Evolutionary conservation across 2,888 invertebrate species (phyloP).

Genomic region (Tuta absoluta): DNA sequence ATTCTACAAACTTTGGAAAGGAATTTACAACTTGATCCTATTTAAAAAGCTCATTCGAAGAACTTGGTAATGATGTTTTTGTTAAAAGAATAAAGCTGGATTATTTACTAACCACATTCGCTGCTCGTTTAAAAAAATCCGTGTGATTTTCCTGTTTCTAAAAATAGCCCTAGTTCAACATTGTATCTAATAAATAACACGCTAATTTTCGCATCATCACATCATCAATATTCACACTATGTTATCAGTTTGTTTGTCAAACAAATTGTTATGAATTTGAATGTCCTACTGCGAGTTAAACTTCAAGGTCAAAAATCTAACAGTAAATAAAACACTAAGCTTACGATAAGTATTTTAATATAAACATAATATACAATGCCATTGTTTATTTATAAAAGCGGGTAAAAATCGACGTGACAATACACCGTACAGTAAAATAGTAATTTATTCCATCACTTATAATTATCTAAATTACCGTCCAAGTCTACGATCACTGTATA

Average conservation of each 20-base stretch:
- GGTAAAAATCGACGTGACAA: slow-evolving; percentile 73
- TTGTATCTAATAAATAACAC: slow-evolving; percentile 3
- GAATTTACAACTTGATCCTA: too few relatives aligned
- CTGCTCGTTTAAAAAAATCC: too few relatives aligned
- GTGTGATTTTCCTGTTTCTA: too few relatives aligned
- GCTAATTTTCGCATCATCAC: background rate
- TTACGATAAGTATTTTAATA: slow-evolving; percentile 72
- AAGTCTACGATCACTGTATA: background rate
- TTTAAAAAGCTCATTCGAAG: too few relatives aligned
- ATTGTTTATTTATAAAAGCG: slow-evolving; percentile 79
- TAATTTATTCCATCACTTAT: slow-evolving; percentile 55
- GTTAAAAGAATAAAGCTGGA: too few relatives aligned
- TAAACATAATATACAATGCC: slow-evolving; percentile 80
- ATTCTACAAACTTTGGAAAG: too few relatives aligned
- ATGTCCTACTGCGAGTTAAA: background rate
- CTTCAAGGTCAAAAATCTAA: background rate
- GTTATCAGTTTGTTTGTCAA: slow-evolving; percentile 1
- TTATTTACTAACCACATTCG: too few relatives aligned
- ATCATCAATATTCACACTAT: background rate
- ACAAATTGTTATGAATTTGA: background rate
- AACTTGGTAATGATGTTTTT: too few relatives aligned
- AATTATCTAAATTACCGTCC: slow-evolving; percentile 30
- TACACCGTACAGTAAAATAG: slow-evolving; percentile 68
- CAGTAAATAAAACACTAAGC: slow-evolving; percentile 44
- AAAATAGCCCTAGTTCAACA: background rate